Evolutionary conservation across 2,888 invertebrate genomes (phyloP).

Genomic region (Salpingus planirostris): DNA sequence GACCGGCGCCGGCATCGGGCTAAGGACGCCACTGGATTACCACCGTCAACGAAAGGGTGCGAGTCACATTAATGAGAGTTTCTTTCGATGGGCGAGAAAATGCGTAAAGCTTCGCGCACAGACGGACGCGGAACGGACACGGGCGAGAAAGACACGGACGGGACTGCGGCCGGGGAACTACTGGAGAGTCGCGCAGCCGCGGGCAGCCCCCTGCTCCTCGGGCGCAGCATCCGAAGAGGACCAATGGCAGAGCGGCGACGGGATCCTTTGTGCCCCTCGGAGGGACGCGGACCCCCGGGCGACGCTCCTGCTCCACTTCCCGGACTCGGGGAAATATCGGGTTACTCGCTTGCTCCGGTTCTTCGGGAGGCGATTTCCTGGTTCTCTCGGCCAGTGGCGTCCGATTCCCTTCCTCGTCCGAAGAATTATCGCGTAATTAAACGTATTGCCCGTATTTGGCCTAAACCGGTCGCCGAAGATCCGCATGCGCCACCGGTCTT

Average conservation of each 20-base stretch:
- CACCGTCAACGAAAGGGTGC: not conserved
- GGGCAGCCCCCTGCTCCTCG: constrained; percentile 34
- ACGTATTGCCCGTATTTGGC: too few relatives aligned
- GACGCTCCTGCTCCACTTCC: too few relatives aligned
- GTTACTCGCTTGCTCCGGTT: too few relatives aligned
- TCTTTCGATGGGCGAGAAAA: not conserved
- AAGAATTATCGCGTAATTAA: too few relatives aligned
- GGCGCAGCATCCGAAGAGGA: constrained; percentile 37
- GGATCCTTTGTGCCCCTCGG: constrained; percentile 26
- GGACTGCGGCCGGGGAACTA: constrained; percentile 36
- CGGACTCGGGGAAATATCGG: too few relatives aligned
- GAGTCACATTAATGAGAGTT: not conserved
- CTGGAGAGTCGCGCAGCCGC: constrained; percentile 39
- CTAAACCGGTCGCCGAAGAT: too few relatives aligned
- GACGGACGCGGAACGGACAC: not conserved
- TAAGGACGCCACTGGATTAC: constrained; percentile 2
- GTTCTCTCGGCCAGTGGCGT: too few relatives aligned
- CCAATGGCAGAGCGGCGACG: constrained; percentile 30
- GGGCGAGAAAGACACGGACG: constrained; percentile 4
- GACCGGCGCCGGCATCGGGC: constrained; percentile 20
- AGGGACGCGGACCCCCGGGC: constrained; percentile 11
- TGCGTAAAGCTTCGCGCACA: not conserved
- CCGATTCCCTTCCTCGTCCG: too few relatives aligned
- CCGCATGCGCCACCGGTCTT: too few relatives aligned
- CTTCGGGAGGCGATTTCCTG: too few relatives aligned